phyloP scores from a whole-genome alignment of 2,797 vertebrate genomes.

The Sebastes nivosus region DNA sequence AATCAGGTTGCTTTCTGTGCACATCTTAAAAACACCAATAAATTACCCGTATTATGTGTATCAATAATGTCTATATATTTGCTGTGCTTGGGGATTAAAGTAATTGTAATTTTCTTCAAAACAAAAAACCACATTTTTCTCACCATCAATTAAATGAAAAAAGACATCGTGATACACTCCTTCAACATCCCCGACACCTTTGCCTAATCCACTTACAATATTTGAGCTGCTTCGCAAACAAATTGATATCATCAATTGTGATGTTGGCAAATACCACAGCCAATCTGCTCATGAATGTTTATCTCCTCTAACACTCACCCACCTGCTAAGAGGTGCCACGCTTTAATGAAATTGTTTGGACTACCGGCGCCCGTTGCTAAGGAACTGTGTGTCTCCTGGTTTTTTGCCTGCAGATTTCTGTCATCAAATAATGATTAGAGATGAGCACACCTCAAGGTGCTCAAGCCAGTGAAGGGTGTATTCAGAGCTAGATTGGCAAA shows the following conservation, averaged over 20 bases:
- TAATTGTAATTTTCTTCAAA: conserved; percentile 33
- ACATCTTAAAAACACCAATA: background rate
- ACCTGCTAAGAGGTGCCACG: conserved; percentile 99
- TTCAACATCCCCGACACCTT: conserved; percentile 73
- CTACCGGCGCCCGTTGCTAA: conserved; percentile 96
- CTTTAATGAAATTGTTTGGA: conserved; percentile 99
- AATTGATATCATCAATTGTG: conserved; percentile 97
- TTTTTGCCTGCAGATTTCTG: conserved; percentile 92
- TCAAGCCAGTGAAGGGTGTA: conserved; percentile 88
- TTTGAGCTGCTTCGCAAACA: conserved; percentile 94
- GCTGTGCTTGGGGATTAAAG: conserved; percentile 33
- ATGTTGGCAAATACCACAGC: conserved; percentile 98
- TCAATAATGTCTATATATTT: conserved; percentile 2
- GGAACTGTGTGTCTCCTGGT: conserved; percentile 92
- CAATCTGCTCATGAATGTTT: conserved; percentile 98
- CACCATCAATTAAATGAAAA: conserved; percentile 57
- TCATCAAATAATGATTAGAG: conserved; percentile 99
- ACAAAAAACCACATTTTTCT: conserved; percentile 48
- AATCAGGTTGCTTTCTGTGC: background rate
- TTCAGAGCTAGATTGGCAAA: conserved; percentile 89
- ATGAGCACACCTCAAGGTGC: conserved; percentile 96
- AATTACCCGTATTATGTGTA: background rate
- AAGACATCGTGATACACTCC: conserved; percentile 71
- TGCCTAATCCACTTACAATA: conserved; percentile 84
- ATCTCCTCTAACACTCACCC: conserved; percentile 97